Evolutionary conservation across 2,113 vertebrate genomes (phyloP).

Genomic region (Myodes glareolus): DNA sequence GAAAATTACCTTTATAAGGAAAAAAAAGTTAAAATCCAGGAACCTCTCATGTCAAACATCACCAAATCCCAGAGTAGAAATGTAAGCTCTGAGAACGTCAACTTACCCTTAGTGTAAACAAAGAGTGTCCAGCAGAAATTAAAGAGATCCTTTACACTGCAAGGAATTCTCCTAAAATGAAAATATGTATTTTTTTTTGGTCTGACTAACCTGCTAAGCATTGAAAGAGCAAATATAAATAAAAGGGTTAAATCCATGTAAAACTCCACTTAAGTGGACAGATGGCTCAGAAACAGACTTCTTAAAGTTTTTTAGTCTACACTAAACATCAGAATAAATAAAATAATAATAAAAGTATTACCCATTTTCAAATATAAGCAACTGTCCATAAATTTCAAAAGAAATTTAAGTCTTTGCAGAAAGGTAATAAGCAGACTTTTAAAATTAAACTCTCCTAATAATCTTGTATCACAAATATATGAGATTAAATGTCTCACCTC

Average conservation of each 20-base stretch:
- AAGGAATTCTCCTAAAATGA: slow-evolving; percentile 90
- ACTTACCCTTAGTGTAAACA: slow-evolving; percentile 97
- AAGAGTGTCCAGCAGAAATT: slow-evolving; percentile 99
- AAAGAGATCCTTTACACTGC: slow-evolving; percentile 94
- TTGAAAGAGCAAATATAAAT: slow-evolving; percentile 49
- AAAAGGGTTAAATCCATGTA: slow-evolving; percentile 44
- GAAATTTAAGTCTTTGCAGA: slow-evolving; percentile 17
- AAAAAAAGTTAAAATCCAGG: slow-evolving; percentile 51
- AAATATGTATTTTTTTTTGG: slow-evolving; percentile 27
- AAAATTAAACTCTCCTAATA: slow-evolving; percentile 41
- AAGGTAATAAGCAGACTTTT: slow-evolving; percentile 18
- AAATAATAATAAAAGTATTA: slow-evolving; percentile 25
- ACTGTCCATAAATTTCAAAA: slow-evolving; percentile 28
- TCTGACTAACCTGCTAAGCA: slow-evolving; percentile 38
- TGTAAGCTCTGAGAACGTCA: background rate
- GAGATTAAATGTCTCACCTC: slow-evolving; percentile 84
- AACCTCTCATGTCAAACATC: slow-evolving; percentile 66
- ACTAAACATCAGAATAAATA: slow-evolving; percentile 26
- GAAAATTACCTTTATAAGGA: slow-evolving; percentile 94
- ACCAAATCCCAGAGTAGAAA: slow-evolving; percentile 42
- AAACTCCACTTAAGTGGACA: slow-evolving; percentile 39
- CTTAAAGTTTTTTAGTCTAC: background rate
- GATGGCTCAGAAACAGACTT: slow-evolving; percentile 23
- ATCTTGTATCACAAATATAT: background rate
- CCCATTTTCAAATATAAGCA: background rate